Base-by-base conservation (phyloP, 2,113 vertebrate species). In the Pholis gunnellus region DNA sequence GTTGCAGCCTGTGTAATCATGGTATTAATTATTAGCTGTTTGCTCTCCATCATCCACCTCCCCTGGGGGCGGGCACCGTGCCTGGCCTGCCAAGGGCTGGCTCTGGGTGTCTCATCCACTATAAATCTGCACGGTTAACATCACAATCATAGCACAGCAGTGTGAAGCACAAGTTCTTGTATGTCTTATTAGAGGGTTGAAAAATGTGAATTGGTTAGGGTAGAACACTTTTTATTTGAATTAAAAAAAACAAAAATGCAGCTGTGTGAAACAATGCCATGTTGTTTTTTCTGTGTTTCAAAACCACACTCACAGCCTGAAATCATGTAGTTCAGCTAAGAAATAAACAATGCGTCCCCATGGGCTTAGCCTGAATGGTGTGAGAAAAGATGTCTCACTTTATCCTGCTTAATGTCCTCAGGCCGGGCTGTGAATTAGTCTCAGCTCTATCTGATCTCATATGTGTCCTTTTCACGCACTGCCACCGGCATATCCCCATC, bases 11-110 rank as follows among this genome's bases (percentile, higher is more conserved):
- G 90, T 94, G 92, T 94, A 95, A 95, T 94, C 91, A 93, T 83
- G 87, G 92, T 93, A 95, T 95, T 95, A 94, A 95, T 95, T 95
- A 95, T 95, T 94, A 95, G 93, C 92, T 94, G 93, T 94, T 95
- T 95, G 94, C 92, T 94, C 94, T 93, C 94, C 91, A 94, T 96
- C 94, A 94, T 94, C 84, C 84, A 74, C 87, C 88, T 92, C 89
- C 87, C 92, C 81, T 85, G 90, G 89, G 56, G 93, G 90, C 79
- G 75, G 89, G 89, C 90, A 89, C 91, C 50, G 78, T 87, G 91
- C 89, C 84, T 85, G 91, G 88, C 89, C 92, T 94, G 92, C 90
- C 91, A 91, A 85, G 90, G 92, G 82, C 87, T 91, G 92, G 86
- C 84, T 84, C 82, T 80, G 86, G 88, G 79, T 93, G 90, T 90